phyloP scores from a whole-genome alignment of 2,113 vertebrate species.

The Pitta sordida region DNA sequence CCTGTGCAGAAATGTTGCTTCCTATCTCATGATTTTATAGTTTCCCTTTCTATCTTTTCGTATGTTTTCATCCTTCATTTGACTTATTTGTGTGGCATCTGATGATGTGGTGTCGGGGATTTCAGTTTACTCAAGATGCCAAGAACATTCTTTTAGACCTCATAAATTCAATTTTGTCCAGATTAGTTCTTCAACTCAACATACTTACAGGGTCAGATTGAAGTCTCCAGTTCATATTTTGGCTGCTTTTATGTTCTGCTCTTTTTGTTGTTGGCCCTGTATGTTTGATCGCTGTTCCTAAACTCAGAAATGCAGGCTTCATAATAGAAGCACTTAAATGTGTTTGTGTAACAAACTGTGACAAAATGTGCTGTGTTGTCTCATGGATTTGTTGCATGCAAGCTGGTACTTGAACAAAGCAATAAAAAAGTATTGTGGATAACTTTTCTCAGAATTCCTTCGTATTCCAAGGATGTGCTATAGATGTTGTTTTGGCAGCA shows the following conservation, averaged over 20 bases:
- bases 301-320: background rate
- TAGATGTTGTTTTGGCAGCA: background rate
- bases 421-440: background rate
- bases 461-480: background rate
- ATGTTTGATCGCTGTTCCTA: background rate
- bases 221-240: background rate
- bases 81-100: background rate
- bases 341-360: background rate
- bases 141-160: background rate
- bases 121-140: background rate
- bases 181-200: background rate
- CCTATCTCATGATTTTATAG: background rate
- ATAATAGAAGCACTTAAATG: fast-evolving
- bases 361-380: background rate
- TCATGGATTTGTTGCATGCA: background rate
- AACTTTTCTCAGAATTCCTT: background rate
- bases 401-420: background rate
- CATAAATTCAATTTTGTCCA: background rate
- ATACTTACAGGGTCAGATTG: background rate
- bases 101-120: background rate
- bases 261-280: background rate
- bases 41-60: background rate
- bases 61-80: background rate
- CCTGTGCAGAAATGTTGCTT: background rate
- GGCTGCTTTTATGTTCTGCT: background rate